phyloP scores from a whole-genome alignment of 2,888 invertebrate genomes.

The Zeuzera pyrina region DNA sequence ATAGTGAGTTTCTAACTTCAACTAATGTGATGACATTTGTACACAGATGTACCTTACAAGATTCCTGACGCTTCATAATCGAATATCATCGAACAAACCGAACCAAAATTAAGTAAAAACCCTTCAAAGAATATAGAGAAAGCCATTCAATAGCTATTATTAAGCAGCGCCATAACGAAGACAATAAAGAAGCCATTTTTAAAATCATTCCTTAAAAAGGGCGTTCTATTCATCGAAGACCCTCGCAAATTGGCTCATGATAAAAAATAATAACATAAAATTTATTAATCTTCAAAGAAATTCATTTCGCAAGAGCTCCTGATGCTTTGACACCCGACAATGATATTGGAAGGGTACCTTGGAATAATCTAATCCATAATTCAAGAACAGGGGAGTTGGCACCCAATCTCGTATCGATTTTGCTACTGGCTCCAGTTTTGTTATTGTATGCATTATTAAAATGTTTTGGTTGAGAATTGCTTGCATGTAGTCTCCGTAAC shows the following conservation, averaged over 20 bases:
- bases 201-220: not conserved
- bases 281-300: conserved; percentile 12
- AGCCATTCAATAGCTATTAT: not conserved
- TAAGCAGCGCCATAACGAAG: not conserved
- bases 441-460: not conserved
- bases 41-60: too few species aligned
- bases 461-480: not conserved
- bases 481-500: too few species aligned
- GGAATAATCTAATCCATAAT: conserved; percentile 22
- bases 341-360: conserved; percentile 16
- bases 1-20: too few species aligned
- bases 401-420: conserved; percentile 14
- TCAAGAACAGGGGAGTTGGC: conserved; percentile 13
- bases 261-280: conserved; percentile 15
- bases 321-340: conserved; percentile 17
- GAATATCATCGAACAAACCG: too few species aligned
- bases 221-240: conserved; percentile 10
- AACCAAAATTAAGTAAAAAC: conserved; percentile 7
- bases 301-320: conserved; percentile 18
- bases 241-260: conserved; percentile 14
- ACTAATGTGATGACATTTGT: too few species aligned
- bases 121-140: conserved; percentile 3
- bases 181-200: conserved; percentile 6
- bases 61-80: too few species aligned
- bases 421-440: conserved; percentile 5